Conservation (phyloP, 2,113 vertebrate species). For the Sander vitreus region DNA sequence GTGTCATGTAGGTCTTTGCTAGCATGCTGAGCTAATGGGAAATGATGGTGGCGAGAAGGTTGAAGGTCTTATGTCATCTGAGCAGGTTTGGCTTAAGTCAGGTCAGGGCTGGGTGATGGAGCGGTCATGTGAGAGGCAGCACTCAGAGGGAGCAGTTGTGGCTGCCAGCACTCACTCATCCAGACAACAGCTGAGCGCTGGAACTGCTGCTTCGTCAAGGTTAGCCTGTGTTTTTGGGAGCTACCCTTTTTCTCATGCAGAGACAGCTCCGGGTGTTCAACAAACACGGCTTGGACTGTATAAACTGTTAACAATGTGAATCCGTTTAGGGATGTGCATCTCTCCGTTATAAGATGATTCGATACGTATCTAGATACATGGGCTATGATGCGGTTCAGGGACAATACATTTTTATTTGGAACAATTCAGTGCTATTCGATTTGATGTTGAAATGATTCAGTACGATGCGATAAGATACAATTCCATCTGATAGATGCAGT, state of each 20-base stretch:
- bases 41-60: background rate
- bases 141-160: no score
- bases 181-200: slow-evolving; percentile 69
- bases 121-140: slow-evolving; percentile 30
- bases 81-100: background rate
- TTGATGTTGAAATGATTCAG: no score
- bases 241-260: background rate
- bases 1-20: background rate
- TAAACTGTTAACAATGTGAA: background rate
- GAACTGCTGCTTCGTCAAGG: slow-evolving; percentile 24
- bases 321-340: no score
- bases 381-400: no score
- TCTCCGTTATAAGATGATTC: no score
- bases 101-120: slow-evolving; percentile 1
- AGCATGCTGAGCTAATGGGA: background rate
- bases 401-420: no score
- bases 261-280: background rate
- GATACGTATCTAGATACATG: no score
- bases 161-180: slow-evolving; percentile 26
- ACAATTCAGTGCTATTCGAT: no score
- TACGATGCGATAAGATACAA: no score
- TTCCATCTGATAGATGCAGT: no score
- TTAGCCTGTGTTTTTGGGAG: background rate
- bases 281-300: background rate
- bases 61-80: slow-evolving; percentile 22